Evolutionary conservation across 2,888 invertebrate genomes (phyloP), one percentile per base, ranked within the genome.

Genomic region (Dasysyrphus tricinctus): DNA sequence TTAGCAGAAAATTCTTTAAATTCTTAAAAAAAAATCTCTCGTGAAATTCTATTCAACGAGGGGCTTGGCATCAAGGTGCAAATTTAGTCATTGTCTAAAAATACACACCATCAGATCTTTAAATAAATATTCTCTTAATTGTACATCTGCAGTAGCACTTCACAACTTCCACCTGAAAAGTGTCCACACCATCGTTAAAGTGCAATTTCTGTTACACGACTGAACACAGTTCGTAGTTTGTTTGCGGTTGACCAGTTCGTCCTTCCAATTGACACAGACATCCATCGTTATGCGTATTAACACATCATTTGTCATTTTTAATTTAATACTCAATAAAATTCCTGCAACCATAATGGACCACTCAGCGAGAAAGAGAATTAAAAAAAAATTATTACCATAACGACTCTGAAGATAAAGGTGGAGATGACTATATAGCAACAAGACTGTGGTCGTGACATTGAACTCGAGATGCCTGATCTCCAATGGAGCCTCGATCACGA

Each of bases 251-350:
- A 54, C 34, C 74, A 70, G 6, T 16, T 42, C 42, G 14, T 74
- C 29, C 63, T 24, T 56, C 29, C 56, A 29, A 49, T 67, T 19
- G 12, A 12, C 49, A 34, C 7, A 29, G 12, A 32, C 51, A 67
- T 73, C 76, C 61, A 72, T 77, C 76, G 42, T 37, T 24, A 1
- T 37, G 39, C 77, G 63, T 77, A 85, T 85, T 81, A 81, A 85
- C 81, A 85, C 85, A 74, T 85, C 85, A 85, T 85, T 81, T 85
- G 85, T 80, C 85, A 81, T 85, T 74, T 77, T 69, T 69, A 78
- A 81, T 85, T 85, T 74, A 81, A 54, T 47, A 73, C 72, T 80
- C 81, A 77, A 85, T 81, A 81, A n/a, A 81, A 85, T 81, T 77
- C 70, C 57, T 11, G 0, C 51, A 7, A 49, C 69, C 44, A 61